Conservation (phyloP, 2,888 invertebrate species). For the Drosophila mulleri region DNA sequence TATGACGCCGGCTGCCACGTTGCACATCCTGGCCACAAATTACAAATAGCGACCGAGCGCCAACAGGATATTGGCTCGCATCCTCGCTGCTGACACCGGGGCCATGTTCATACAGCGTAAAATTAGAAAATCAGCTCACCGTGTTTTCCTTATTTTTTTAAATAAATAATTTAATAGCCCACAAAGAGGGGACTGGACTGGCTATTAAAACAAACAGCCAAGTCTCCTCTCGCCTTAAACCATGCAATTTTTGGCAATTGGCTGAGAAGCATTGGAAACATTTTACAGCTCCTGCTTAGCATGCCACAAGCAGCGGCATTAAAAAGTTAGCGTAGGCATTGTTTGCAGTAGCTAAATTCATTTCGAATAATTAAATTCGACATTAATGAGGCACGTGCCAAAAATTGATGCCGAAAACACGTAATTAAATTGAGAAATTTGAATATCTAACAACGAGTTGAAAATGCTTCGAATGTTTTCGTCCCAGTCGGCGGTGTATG, state of each 20-base stretch:
- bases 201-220: constrained; percentile 52
- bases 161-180: constrained; percentile 69
- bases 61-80: constrained; percentile 65
- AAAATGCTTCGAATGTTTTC: not conserved
- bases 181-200: constrained; percentile 40
- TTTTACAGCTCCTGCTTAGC: constrained; percentile 10
- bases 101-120: constrained; percentile 68
- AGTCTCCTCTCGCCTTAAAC: constrained; percentile 25
- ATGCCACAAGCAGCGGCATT: constrained; percentile 1
- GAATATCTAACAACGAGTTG: constrained; percentile 11
- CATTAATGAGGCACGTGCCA: constrained; percentile 52
- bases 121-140: constrained; percentile 64
- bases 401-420: constrained; percentile 32
- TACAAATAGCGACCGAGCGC: constrained; percentile 38
- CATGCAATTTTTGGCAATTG: constrained; percentile 14
- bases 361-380: constrained; percentile 50
- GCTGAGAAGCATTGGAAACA: constrained; percentile 20
- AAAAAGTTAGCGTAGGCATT: constrained; percentile 4
- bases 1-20: constrained; percentile 61
- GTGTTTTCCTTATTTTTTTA: constrained; percentile 30
- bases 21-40: constrained; percentile 63
- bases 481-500: too few relatives aligned
- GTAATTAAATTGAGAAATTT: constrained; percentile 51
- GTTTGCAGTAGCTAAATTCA: constrained; percentile 19
- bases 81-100: constrained; percentile 18